Conservation (phyloP, 1,140 invertebrate species). For the Drosophila persimilis region DNA sequence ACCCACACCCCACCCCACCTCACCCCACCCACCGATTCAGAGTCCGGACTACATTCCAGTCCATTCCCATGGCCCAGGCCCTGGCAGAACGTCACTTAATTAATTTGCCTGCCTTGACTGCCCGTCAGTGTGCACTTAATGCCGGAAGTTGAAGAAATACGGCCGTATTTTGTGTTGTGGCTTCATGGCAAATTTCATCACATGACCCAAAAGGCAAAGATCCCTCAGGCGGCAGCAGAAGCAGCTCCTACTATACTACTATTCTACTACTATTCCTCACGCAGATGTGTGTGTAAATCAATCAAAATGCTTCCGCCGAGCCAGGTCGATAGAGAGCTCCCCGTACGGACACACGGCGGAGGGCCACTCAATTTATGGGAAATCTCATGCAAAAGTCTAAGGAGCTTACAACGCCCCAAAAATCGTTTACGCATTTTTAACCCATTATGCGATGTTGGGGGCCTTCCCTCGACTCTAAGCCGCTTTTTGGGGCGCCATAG, state of each 20-base stretch:
- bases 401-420: conserved; percentile 70
- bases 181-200: conserved; percentile 70
- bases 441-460: conserved; percentile 48
- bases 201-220: conserved; percentile 57
- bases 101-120: conserved; percentile 61
- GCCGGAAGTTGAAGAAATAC: conserved; percentile 80
- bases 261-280: no score
- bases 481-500: conserved; percentile 37
- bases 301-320: conserved; percentile 74
- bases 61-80: conserved; percentile 9
- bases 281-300: conserved; percentile 62
- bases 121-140: conserved; percentile 66
- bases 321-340: conserved; percentile 1
- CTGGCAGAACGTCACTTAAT: conserved; percentile 72
- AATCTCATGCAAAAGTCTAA: conserved; percentile 77
- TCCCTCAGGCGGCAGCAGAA: not conserved
- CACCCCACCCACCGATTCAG: not conserved
- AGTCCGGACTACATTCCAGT: not conserved
- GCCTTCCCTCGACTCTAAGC: conserved; percentile 24
- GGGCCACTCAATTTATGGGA: conserved; percentile 63
- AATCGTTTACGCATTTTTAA: conserved; percentile 79
- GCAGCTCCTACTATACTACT: no score
- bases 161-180: conserved; percentile 55
- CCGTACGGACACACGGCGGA: no score
- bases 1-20: not conserved